A percentile compares a stretch with the other conserved stretches of the same genome.
phyloP scores from a whole-genome alignment of 2,797 vertebrate genomes.

The Schizopygopsis pylzovi region DNA sequence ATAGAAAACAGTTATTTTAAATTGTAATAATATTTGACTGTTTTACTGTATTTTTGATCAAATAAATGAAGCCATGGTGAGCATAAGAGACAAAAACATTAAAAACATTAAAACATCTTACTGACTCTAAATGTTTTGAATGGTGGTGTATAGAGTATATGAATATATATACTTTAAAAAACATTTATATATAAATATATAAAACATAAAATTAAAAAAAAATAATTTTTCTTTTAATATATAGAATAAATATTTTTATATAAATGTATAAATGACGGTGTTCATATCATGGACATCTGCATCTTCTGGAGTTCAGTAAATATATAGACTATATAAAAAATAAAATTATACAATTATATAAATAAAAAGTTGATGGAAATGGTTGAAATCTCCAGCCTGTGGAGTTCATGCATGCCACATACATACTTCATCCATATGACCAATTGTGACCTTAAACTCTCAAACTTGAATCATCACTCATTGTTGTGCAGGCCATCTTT shows the following conservation, averaged over 20 bases:
- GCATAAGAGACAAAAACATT: not conserved
- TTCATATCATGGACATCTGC: not conserved
- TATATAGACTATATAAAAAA: not conserved
- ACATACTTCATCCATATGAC: not conserved
- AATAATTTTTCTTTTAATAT: no score
- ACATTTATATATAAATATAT: not conserved
- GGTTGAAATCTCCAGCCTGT: not conserved
- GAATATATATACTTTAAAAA: not conserved
- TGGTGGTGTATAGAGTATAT: not conserved
- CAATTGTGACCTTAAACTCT: constrained; percentile 1
- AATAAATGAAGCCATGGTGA: not conserved
- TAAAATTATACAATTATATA: not conserved
- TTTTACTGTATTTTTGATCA: not conserved
- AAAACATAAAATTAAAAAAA: not conserved
- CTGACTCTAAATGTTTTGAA: not conserved
- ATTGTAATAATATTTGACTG: not conserved
- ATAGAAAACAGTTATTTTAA: not conserved
- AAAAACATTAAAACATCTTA: not conserved
- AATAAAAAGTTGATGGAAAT: not conserved
- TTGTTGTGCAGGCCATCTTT: not conserved
- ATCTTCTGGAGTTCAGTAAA: not conserved
- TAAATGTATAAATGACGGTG: not conserved
- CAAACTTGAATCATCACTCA: not conserved
- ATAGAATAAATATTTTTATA: no score
- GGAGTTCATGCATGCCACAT: not conserved